phyloP scores from a whole-genome alignment of 2,888 invertebrate genomes.

The Eupeodes luniger region DNA sequence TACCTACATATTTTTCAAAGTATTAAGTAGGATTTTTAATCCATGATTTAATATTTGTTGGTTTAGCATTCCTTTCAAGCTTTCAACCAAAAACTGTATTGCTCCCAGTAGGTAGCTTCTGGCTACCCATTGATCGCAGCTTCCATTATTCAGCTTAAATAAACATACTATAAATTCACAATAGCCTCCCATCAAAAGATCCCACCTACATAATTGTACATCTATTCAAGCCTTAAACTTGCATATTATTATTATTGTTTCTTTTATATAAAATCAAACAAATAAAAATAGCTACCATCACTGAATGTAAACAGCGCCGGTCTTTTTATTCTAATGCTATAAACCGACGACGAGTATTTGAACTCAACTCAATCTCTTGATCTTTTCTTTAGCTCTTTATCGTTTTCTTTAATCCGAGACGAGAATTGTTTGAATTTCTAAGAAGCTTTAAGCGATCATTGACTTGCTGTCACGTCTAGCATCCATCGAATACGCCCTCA shows the following conservation, averaged over 20 bases:
- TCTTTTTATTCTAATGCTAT: not conserved
- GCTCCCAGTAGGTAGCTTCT: slow-evolving; percentile 20
- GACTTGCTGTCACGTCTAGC: slow-evolving; percentile 64
- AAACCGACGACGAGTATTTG: too few species aligned
- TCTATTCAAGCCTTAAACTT: slow-evolving; percentile 5
- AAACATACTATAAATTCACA: slow-evolving; percentile 7
- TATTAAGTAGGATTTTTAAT: too few species aligned
- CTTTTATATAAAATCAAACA: not conserved
- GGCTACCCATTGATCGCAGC: slow-evolving; percentile 18
- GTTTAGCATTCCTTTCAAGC: not conserved
- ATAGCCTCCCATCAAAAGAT: slow-evolving; percentile 3
- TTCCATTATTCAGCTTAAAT: slow-evolving; percentile 1
- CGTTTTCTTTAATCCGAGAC: slow-evolving; percentile 8
- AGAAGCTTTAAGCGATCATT: slow-evolving; percentile 59
- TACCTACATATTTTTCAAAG: too few species aligned
- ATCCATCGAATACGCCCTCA: slow-evolving; percentile 66
- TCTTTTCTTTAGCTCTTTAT: slow-evolving; percentile 36
- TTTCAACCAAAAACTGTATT: not conserved
- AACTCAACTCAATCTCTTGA: slow-evolving; percentile 12
- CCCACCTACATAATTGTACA: slow-evolving; percentile 1
- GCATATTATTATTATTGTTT: not conserved
- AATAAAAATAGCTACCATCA: not conserved
- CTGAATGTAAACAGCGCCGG: too few species aligned
- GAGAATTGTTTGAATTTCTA: slow-evolving; percentile 29
- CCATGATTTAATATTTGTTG: too few species aligned